Evolutionary conservation across 2,888 invertebrate genomes (phyloP), one percentile per base, ranked within the genome.

Genomic region (Sycophila texana): DNA sequence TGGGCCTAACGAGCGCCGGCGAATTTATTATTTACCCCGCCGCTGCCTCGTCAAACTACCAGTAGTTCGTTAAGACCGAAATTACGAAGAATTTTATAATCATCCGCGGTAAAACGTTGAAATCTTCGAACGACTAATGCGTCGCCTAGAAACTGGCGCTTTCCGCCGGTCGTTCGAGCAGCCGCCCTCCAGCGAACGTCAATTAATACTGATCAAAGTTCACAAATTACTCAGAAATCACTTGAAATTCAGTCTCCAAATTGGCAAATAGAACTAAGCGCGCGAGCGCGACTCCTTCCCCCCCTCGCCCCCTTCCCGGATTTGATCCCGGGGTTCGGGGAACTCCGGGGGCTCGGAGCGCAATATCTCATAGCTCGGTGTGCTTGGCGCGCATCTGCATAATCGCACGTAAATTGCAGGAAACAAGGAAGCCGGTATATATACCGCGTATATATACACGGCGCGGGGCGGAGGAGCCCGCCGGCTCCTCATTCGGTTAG

Each of bases 401-500:
- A 84, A 85, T 85, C 85, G 83, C 82, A 85, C 83, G 83, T 84
- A 84, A 84, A 85, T 85, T 85, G 84, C 81, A 74, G 81, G 83
- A 83, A 82, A 83, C 83, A 83, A 83, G 83, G 82, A 66, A 47
- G 66, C 61, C 30, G 26, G 58, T 30, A 18, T 66, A 55, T 39
- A 55, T 63, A 26, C 7, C 30, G n/a, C 57, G 22, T 39, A 71
- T 71, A 53, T 53, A 53, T 53, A 13, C 4, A 2, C 16, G 53
- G 1, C 39, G n/a, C 53, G 53, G 53, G 39, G 10, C 7, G 39
- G 39, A 4, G 39, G 39, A 39, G 39, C 39, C 30, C 2, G 22
- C 30, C 61, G 58, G 16, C 60, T 68, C 68, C 60, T 68, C 68
- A 75, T 76, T 70, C 49, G 49, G 71, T 63, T 76, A 70, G 63